Evolutionary conservation across 1,140 invertebrate species (phyloP).

Genomic region (Orius insidiosus): DNA sequence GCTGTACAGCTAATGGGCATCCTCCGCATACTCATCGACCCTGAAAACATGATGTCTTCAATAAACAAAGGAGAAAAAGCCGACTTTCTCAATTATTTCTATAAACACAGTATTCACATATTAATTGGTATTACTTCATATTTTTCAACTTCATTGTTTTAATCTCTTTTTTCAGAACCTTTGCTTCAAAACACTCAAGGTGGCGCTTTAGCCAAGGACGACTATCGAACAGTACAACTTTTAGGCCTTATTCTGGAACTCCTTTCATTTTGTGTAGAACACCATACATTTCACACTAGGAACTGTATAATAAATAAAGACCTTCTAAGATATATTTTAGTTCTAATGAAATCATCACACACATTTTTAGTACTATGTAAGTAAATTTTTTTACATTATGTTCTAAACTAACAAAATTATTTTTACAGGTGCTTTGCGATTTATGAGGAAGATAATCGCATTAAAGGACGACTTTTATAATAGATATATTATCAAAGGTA

Average conservation of each 20-base stretch:
- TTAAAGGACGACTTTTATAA: conserved; percentile 98
- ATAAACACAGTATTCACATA: conserved; percentile 93
- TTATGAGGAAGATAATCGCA: conserved; percentile 92
- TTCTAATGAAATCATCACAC: conserved; percentile 94
- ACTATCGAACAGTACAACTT: conserved; percentile 90
- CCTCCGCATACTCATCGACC: conserved; percentile 83
- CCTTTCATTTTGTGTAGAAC: conserved; percentile 98
- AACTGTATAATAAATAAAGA: conserved; percentile 96
- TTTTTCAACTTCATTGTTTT: conserved; percentile 2
- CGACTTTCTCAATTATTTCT: conserved; percentile 97
- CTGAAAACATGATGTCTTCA: conserved; percentile 93
- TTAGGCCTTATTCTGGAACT: conserved; percentile 87
- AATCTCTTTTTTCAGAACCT: conserved; percentile 42
- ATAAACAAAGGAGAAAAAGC: conserved; percentile 92
- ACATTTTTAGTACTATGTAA: conserved; percentile 90
- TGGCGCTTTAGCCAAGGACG: conserved; percentile 74
- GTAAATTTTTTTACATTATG: conserved; percentile 22
- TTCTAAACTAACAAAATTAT: no score
- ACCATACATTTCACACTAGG: conserved; percentile 97
- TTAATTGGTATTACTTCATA: conserved; percentile 57
- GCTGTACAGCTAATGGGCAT: conserved; percentile 92
- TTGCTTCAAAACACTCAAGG: conserved; percentile 76
- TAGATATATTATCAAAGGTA: conserved; percentile 87
- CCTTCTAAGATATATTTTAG: conserved; percentile 80
- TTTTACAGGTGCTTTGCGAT: conserved; percentile 62